phyloP scores from a whole-genome alignment of 2,797 vertebrate genomes.

The Morelia viridis region DNA sequence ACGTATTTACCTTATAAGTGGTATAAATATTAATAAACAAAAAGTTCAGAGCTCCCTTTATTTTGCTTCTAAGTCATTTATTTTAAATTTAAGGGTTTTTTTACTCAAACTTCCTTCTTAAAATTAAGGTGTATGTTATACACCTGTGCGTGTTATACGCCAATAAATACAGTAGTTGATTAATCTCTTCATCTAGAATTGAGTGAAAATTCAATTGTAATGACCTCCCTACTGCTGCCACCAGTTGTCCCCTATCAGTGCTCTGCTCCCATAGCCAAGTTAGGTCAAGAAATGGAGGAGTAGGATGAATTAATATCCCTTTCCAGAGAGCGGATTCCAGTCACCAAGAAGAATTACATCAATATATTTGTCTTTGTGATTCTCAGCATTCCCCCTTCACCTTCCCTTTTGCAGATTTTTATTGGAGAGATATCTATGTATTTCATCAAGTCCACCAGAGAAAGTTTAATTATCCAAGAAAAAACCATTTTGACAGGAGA shows the following conservation, averaged over 20 bases:
- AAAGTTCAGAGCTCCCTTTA: too few species aligned
- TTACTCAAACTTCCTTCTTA: too few species aligned
- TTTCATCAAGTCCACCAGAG: conserved; percentile 93
- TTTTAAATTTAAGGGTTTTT: too few species aligned
- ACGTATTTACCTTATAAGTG: too few species aligned
- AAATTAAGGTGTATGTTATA: too few species aligned
- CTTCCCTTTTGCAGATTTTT: conserved; percentile 82
- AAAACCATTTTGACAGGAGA: conserved; percentile 96
- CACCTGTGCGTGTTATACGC: too few species aligned
- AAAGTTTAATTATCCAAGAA: conserved; percentile 90
- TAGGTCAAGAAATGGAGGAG: background rate
- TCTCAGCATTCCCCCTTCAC: conserved; percentile 43
- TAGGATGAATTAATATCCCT: background rate
- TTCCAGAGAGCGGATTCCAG: background rate
- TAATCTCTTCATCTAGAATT: background rate
- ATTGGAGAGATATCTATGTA: conserved; percentile 96
- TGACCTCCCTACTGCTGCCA: background rate
- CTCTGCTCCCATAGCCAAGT: background rate
- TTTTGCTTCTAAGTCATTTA: too few species aligned
- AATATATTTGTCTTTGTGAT: background rate
- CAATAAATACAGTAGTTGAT: background rate
- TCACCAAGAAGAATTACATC: background rate
- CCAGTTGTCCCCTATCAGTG: background rate
- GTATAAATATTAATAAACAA: too few species aligned
- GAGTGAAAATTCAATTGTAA: background rate